Percentiles rank a stretch among this genome's conserved stretches.
Conservation (phyloP, 2,797 vertebrate species). For the Nyctalus aviator region DNA sequence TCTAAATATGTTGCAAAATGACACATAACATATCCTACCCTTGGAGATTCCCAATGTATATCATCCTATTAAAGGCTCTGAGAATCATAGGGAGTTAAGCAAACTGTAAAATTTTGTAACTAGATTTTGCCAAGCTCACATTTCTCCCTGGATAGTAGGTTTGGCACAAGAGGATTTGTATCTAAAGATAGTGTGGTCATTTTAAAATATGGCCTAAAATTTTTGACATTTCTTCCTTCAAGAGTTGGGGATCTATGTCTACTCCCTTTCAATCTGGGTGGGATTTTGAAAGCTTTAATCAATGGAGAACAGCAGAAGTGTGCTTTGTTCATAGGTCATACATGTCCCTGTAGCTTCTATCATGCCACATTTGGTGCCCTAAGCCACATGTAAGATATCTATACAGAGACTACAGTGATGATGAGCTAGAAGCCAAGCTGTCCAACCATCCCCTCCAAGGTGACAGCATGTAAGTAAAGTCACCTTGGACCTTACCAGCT, state of each 20-base stretch:
- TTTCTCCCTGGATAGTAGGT: not conserved
- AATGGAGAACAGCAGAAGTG: not conserved
- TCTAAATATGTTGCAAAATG: conserved; percentile 27
- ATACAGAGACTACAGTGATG: not conserved
- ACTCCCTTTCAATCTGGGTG: not conserved
- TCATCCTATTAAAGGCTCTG: not conserved
- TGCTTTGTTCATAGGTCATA: not conserved
- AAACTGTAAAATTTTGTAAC: not conserved
- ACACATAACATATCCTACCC: not conserved
- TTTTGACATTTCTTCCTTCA: not conserved
- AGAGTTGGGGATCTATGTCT: not conserved
- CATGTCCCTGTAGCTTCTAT: not conserved
- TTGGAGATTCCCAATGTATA: not conserved
- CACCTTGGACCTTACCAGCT: not conserved
- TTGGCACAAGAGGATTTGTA: not conserved
- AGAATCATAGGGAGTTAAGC: not conserved
- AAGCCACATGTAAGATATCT: not conserved
- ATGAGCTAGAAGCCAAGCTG: not conserved
- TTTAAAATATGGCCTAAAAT: conserved; percentile 36
- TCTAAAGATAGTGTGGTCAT: not conserved
- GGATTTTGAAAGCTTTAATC: not conserved
- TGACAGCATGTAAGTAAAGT: not conserved
- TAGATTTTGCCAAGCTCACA: conserved; percentile 1
- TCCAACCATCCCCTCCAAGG: not conserved
- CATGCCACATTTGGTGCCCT: not conserved